Conservation (phyloP, 2,888 invertebrate genomes). For the Perizoma affinitatum region DNA sequence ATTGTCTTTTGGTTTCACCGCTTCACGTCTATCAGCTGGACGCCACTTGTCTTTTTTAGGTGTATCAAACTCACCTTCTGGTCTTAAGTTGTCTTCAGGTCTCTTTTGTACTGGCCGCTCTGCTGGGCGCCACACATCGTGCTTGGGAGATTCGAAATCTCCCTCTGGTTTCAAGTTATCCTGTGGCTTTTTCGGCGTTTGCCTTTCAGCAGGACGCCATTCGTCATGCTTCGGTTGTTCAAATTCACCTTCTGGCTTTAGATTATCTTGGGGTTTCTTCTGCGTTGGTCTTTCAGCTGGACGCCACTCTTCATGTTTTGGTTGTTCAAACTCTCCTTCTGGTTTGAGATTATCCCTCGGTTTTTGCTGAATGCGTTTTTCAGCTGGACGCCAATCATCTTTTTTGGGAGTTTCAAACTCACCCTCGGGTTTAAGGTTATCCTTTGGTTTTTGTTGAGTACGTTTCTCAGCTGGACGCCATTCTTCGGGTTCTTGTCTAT, state of each 20-base stretch:
- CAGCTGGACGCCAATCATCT: constrained; percentile 71
- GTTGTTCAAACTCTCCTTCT: constrained; percentile 49
- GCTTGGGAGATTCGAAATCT: constrained; percentile 61
- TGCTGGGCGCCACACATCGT: constrained; percentile 54
- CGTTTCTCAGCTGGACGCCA: constrained; percentile 82
- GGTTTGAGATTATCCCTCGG: constrained; percentile 70
- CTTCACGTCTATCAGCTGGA: constrained; percentile 64
- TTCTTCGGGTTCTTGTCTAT: constrained; percentile 56
- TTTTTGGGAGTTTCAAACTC: constrained; percentile 78
- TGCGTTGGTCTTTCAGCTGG: constrained; percentile 61
- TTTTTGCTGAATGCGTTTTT: constrained; percentile 59
- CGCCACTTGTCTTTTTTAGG: constrained; percentile 67
- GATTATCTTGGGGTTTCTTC: constrained; percentile 70
- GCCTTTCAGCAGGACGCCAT: constrained; percentile 66
- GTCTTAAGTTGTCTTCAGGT: constrained; percentile 81
- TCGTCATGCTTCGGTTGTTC: constrained; percentile 59
- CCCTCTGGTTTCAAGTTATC: constrained; percentile 82
- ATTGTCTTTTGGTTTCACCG: constrained; percentile 54
- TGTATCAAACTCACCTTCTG: constrained; percentile 84
- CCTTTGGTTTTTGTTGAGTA: constrained; percentile 82
- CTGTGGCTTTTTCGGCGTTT: constrained; percentile 55
- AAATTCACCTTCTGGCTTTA: constrained; percentile 83
- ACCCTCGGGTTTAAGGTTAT: constrained; percentile 84
- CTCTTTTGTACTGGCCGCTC: constrained; percentile 45
- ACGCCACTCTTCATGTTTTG: constrained; percentile 59